These are phyloP conservation scores for Drosophila sulfurigaster DNA, from an alignment of 1,140 invertebrate genomes.

Conservation along the genomic window DNA sequence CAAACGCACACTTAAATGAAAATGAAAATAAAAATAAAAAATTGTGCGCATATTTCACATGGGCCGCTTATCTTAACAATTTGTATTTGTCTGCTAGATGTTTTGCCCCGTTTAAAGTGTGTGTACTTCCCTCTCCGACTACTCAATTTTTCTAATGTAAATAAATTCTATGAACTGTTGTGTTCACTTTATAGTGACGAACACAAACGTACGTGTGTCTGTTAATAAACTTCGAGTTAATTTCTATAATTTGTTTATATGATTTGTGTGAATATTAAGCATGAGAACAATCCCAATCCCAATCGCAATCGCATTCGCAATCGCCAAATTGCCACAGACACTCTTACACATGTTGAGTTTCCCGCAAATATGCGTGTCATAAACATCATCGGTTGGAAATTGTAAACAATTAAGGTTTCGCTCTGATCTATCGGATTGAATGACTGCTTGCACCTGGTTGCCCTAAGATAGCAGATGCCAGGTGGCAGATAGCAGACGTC, in stretches of 20 bases:
- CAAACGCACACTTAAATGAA: neutral
- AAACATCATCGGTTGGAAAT: constrained; percentile 34
- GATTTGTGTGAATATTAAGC: no score
- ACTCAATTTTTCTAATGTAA: no score
- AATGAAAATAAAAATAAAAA: constrained; percentile 12
- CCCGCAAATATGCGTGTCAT: constrained; percentile 26
- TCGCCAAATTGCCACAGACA: neutral
- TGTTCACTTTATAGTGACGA: no score
- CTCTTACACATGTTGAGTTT: constrained; percentile 30
- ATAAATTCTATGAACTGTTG: no score
- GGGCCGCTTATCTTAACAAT: neutral
- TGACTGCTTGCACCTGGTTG: constrained; percentile 42
- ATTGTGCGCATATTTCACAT: constrained; percentile 33
- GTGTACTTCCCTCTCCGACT: neutral
- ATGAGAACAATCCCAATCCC: no score
- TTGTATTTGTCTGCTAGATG: neutral
- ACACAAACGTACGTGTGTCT: no score
- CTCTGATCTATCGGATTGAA: neutral
- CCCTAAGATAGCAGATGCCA: constrained; percentile 53
- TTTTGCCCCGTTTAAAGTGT: constrained; percentile 2
- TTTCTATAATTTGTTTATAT: no score
- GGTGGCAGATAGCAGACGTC: constrained; percentile 23
- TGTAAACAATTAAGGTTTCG: constrained; percentile 65
- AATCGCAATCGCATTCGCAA: no score
- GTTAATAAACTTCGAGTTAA: no score